Evolutionary conservation across 2,888 invertebrate genomes (phyloP).

Genomic region (Rhamphomyia laevipes): DNA sequence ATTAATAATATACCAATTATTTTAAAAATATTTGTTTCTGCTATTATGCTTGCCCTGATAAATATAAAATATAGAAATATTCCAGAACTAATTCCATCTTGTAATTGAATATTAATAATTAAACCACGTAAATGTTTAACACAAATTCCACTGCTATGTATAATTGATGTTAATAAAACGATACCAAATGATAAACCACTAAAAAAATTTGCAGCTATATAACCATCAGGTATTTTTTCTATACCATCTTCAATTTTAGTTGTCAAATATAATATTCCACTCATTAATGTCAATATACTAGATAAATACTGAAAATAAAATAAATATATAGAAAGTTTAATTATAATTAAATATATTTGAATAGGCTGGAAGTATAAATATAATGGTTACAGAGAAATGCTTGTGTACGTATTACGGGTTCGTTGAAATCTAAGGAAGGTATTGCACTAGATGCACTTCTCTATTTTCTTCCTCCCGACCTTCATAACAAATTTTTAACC

Average conservation of each 20-base stretch:
- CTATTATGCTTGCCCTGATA: not conserved
- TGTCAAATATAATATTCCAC: not conserved
- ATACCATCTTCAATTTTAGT: not conserved
- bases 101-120: not conserved
- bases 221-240: not conserved
- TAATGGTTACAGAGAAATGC: no score
- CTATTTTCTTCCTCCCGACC: no score
- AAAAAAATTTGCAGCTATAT: not conserved
- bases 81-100: not conserved
- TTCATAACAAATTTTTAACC: no score
- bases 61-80: not conserved
- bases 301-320: not conserved
- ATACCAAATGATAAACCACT: conserved; percentile 1
- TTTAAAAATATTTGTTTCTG: not conserved
- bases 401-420: no score
- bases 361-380: no score
- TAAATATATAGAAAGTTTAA: not conserved
- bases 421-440: no score
- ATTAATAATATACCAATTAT: conserved; percentile 17
- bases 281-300: not conserved
- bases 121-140: not conserved
- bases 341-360: no score
- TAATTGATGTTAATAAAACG: not conserved
- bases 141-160: not conserved
- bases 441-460: no score